Evolutionary conservation across 1,140 invertebrate genomes (phyloP).

Genomic region (Nebria ingens): DNA sequence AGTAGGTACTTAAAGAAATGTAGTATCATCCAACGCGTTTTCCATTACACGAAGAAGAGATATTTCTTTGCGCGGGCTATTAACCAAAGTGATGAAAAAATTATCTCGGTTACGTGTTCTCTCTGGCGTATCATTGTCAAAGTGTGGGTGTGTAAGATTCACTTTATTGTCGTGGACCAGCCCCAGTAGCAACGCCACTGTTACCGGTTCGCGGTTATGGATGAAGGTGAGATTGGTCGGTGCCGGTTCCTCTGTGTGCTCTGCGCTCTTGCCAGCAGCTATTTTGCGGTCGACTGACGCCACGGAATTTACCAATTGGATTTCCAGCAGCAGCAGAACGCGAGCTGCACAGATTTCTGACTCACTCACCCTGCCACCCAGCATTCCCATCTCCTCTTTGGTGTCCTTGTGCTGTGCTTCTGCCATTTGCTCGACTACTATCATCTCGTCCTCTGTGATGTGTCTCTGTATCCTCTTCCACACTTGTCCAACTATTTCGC

Average conservation of each 20-base stretch:
- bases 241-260: neutral
- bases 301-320: conserved; percentile 10
- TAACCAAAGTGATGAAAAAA: neutral
- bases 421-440: neutral
- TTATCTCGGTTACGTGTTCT: neutral
- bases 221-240: conserved; percentile 3
- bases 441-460: neutral
- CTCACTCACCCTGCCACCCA: neutral
- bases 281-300: conserved; percentile 11
- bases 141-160: too few species aligned
- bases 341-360: conserved; percentile 5
- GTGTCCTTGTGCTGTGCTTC: neutral
- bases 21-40: too few species aligned
- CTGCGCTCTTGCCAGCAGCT: conserved; percentile 1
- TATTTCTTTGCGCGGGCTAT: neutral
- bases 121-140: neutral
- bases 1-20: too few species aligned
- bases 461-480: neutral
- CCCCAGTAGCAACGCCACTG: too few species aligned
- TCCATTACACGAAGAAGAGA: too few species aligned
- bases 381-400: neutral
- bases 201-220: neutral
- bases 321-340: conserved; percentile 8
- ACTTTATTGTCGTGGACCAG: too few species aligned
- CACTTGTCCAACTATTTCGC: neutral